Percentiles rank a stretch among this genome's conserved stretches.
phyloP scores from a whole-genome alignment of 2,113 vertebrate species.

The Passerina amoena region DNA sequence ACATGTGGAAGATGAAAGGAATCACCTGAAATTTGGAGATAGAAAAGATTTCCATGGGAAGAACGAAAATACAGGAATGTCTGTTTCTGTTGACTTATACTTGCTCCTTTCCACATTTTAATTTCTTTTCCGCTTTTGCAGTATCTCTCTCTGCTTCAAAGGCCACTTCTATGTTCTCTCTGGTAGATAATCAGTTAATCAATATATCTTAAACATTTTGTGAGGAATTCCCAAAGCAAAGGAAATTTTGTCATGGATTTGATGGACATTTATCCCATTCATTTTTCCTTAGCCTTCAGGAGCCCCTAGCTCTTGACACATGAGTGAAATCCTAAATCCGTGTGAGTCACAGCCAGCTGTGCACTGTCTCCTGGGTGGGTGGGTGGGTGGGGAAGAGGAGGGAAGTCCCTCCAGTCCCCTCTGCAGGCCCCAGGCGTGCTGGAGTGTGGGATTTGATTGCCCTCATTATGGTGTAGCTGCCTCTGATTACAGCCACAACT shows the following conservation, averaged over 20 bases:
- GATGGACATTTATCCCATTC: neutral
- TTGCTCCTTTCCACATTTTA: neutral
- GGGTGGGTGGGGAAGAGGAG: neutral
- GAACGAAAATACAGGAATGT: neutral
- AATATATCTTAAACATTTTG: neutral
- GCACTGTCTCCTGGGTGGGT: neutral
- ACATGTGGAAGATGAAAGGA: neutral
- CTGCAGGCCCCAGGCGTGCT: neutral
- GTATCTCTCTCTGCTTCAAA: neutral
- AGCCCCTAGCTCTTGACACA: neutral
- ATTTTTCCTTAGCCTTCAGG: neutral
- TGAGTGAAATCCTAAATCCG: neutral
- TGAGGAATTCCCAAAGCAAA: neutral
- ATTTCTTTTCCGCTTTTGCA: neutral
- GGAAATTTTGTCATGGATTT: neutral
- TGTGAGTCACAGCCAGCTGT: neutral
- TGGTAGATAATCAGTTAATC: neutral
- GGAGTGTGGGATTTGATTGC: neutral
- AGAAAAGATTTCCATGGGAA: neutral
- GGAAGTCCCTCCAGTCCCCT: neutral
- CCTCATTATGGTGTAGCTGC: neutral
- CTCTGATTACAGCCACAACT: neutral
- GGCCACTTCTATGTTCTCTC: rapidly evolving
- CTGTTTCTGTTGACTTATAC: neutral
- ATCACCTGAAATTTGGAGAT: neutral